A percentile compares a stretch with the other conserved stretches of the same genome.
Conservation (phyloP, 2,888 invertebrate genomes). For the Campoletis raptor region DNA sequence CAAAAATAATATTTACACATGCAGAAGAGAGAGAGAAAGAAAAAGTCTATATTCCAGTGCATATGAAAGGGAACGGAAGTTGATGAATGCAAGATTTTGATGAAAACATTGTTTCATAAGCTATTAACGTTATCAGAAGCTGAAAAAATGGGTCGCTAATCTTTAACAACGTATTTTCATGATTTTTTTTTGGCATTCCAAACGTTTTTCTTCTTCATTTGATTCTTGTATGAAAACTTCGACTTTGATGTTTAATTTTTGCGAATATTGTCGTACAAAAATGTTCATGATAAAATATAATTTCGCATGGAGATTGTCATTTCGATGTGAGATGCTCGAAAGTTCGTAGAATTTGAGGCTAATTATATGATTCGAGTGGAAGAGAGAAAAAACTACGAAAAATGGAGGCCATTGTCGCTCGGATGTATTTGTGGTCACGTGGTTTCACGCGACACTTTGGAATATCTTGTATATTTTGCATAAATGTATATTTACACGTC, state of each 20-base stretch:
- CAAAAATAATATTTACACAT: conserved; percentile 54
- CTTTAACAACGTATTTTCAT: not conserved
- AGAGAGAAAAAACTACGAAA: not conserved
- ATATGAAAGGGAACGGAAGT: conserved; percentile 65
- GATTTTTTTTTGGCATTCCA: not conserved
- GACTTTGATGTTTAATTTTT: not conserved
- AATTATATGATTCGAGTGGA: conserved; percentile 3
- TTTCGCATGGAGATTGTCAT: not conserved
- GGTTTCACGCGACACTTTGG: conserved; percentile 1
- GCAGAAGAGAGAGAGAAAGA: conserved; percentile 44
- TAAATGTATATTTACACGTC: conserved; percentile 32
- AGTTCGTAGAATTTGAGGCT: conserved; percentile 49
- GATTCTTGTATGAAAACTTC: not conserved
- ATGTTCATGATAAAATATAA: conserved; percentile 6
- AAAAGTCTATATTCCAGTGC: conserved; percentile 24
- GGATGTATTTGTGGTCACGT: conserved; percentile 24
- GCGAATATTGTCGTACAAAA: not conserved
- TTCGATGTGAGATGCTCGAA: conserved; percentile 24
- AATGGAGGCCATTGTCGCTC: conserved; percentile 63
- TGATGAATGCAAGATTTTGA: conserved; percentile 59
- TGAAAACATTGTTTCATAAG: conserved; percentile 26
- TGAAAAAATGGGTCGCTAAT: not conserved
- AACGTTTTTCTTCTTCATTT: not conserved
- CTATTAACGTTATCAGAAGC: not conserved
- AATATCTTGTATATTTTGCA: conserved; percentile 9